Evolutionary conservation across 2,113 vertebrate genomes (phyloP), one percentile per base, ranked within the genome.

Genomic region (Eulemur rufifrons): DNA sequence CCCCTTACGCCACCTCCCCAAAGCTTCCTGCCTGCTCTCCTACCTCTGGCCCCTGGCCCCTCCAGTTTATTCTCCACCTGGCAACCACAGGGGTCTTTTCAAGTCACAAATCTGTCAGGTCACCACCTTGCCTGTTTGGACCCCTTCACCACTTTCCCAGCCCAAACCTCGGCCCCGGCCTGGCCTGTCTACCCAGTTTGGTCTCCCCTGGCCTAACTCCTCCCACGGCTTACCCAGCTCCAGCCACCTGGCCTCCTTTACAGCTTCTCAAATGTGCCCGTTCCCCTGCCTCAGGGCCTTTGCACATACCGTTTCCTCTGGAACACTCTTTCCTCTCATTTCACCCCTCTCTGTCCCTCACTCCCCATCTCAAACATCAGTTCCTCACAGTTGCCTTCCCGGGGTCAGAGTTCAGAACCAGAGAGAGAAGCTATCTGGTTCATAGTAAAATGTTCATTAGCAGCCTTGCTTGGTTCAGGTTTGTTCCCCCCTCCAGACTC

Each of bases 271-370:
- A 20, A 25, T 20, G 5, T 15, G 32, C 29, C 34, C 23, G 21
- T 39, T 25, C 21, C 10, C 77, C 85, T 90, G 81, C 85, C 77
- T 27, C 37, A 12, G 27, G 80, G 64, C 63, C 63, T 96, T 96
- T 76, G 94, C 23, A 13, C 25, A 3, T 83, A 42, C 68, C 6
- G 0, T 74, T 69, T 45, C 14, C 39, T 18, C 56, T 47, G 23
- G 54, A 21, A 12, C 52, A 12, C 20, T 39, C 32, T 88, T 63
- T 83, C 27, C 20, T 91, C 37, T 71, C 56, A 14, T 13, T 52
- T 93, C 18, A 23, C 17, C 18, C 39, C 6, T 89, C 42, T 92
- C 54, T 20, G 29, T 29, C 29, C 34, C n/a, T 89, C 50, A 76
- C 3, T 76, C 15, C 18, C n/a, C 5, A 5, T n/a, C 47, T 63